Evolutionary conservation across 2,888 invertebrate species (phyloP).

Genomic region (Steinernema hermaphroditum): DNA sequence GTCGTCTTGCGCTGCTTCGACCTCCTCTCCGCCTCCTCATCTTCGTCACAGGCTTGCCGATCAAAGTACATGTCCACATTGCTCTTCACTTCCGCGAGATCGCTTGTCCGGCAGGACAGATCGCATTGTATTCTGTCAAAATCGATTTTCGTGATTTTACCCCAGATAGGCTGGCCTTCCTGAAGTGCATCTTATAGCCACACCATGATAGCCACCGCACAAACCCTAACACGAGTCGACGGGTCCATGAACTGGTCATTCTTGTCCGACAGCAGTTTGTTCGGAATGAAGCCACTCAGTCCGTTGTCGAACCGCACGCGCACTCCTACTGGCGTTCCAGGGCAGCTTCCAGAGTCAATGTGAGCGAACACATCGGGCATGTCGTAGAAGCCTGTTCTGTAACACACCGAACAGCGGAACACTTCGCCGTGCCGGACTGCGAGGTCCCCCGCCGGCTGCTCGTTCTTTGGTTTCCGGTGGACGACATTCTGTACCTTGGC

Average conservation of each 20-base stretch:
- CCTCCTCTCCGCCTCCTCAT: constrained; percentile 79
- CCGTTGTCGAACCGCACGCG: constrained; percentile 87
- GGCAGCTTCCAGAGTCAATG: constrained; percentile 73
- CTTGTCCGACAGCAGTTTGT: constrained; percentile 88
- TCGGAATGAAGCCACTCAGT: constrained; percentile 84
- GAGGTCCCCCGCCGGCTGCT: constrained; percentile 33
- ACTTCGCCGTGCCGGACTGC: constrained; percentile 67
- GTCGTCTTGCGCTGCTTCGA: constrained; percentile 73
- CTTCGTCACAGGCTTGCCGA: constrained; percentile 79
- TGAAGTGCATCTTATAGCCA: neutral
- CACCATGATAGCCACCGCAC: constrained; percentile 65
- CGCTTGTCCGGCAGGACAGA: constrained; percentile 88
- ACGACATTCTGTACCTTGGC: constrained; percentile 74
- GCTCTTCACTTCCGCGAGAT: constrained; percentile 84
- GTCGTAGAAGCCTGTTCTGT: constrained; percentile 85
- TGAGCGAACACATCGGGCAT: constrained; percentile 32
- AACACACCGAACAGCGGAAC: constrained; percentile 97
- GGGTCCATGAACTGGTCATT: constrained; percentile 78
- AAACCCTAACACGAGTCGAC: constrained; percentile 83
- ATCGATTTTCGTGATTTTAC: constrained; percentile 80
- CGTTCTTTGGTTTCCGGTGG: constrained; percentile 34
- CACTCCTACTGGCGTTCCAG: constrained; percentile 91
- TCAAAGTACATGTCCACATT: constrained; percentile 80
- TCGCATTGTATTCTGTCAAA: constrained; percentile 83
- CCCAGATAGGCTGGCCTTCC: neutral